A percentile compares a stretch with the other conserved stretches of the same genome.
Evolutionary conservation across 2,888 invertebrate species (phyloP).

Genomic region (Trissonchulus sp.): DNA sequence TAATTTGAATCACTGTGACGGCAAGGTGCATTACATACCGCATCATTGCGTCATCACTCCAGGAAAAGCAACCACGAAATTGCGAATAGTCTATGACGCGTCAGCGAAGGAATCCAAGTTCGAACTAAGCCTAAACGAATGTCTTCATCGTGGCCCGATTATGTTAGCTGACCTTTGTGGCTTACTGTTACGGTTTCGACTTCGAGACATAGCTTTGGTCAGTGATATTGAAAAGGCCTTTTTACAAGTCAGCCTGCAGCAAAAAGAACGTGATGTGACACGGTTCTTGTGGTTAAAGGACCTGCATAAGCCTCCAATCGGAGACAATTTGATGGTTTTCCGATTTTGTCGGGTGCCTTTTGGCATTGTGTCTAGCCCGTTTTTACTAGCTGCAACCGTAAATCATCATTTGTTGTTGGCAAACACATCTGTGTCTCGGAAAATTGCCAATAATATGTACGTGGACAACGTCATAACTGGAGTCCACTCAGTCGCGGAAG

Average conservation of each 20-base stretch:
- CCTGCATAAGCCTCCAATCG: neutral
- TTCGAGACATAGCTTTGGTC: neutral
- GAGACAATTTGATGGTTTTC: conserved; percentile 34
- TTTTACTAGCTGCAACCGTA: conserved; percentile 34
- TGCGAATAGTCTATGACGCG: conserved; percentile 7
- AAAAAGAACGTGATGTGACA: neutral
- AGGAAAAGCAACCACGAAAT: conserved; percentile 9
- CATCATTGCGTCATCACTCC: too few relatives aligned
- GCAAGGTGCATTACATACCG: too few relatives aligned
- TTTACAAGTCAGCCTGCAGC: conserved; percentile 10
- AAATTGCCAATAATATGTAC: neutral
- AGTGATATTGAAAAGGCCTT: too few relatives aligned
- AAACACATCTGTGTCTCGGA: neutral
- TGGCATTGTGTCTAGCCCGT: conserved; percentile 36
- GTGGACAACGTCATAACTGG: conserved; percentile 6
- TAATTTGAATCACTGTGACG: too few relatives aligned
- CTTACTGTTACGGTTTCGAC: conserved; percentile 4
- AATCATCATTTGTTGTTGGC: conserved; percentile 22
- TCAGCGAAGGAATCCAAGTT: neutral
- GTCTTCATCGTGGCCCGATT: too few relatives aligned
- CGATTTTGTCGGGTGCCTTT: conserved; percentile 39
- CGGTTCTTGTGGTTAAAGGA: too few relatives aligned
- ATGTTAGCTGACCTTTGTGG: conserved; percentile 1
- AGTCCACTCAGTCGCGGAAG: neutral
- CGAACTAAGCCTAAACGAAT: neutral